These are phyloP conservation scores for Lysiphlebus fabarum DNA, from an alignment of 1,140 invertebrate species.

Conservation along the genomic window DNA sequence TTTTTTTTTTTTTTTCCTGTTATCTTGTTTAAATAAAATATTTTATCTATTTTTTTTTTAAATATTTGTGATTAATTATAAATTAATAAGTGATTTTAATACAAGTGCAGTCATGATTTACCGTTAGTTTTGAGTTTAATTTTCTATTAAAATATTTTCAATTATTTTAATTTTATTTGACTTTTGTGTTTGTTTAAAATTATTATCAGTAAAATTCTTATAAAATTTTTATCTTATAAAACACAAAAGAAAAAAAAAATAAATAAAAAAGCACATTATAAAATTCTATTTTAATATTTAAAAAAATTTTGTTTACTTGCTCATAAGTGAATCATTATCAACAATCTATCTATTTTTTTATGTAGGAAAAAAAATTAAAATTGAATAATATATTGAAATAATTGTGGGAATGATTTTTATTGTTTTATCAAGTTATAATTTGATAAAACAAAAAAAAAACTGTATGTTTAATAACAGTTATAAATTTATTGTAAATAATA, in stretches of 20 bases:
- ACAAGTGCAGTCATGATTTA: slow-evolving; percentile 37
- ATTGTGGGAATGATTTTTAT: slow-evolving; percentile 36
- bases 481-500: not conserved
- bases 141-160: not conserved
- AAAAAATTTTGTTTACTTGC: too few relatives aligned
- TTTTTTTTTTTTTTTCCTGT: not conserved
- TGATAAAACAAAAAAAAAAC: slow-evolving; percentile 7
- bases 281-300: too few relatives aligned
- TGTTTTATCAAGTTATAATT: slow-evolving; percentile 26
- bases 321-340: not conserved
- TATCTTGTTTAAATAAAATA: too few relatives aligned
- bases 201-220: not conserved
- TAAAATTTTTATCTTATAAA: not conserved
- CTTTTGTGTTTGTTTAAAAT: not conserved
- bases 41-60: not conserved
- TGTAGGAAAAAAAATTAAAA: too few relatives aligned
- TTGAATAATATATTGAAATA: slow-evolving; percentile 9
- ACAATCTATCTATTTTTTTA: not conserved
- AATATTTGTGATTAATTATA: too few relatives aligned
- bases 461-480: not conserved
- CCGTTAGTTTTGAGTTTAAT: slow-evolving; percentile 27
- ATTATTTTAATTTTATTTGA: slow-evolving; percentile 4
- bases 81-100: too few relatives aligned
- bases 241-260: not conserved
- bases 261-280: not conserved